Evolutionary conservation across 2,797 vertebrate genomes (phyloP).

Genomic region (Chromobotia macracanthus): DNA sequence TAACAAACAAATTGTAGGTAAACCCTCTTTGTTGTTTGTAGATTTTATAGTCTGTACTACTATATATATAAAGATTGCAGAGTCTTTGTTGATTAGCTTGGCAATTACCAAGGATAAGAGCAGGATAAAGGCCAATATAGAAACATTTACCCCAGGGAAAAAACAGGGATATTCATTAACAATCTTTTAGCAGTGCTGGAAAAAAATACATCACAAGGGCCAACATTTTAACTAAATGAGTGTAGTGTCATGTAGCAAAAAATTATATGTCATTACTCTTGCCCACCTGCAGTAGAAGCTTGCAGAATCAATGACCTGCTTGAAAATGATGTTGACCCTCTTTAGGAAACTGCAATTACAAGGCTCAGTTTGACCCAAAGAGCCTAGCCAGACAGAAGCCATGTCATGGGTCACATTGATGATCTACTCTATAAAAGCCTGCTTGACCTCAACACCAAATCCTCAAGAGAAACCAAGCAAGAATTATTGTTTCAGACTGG

Average conservation of each 20-base stretch:
- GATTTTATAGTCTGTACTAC: too few species aligned
- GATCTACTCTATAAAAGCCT: slow-evolving; percentile 66
- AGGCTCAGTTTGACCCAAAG: slow-evolving; percentile 63
- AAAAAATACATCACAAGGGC: not conserved
- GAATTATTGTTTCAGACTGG: slow-evolving; percentile 61
- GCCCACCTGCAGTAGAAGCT: slow-evolving; percentile 55
- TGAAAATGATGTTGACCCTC: slow-evolving; percentile 76
- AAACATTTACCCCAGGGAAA: too few species aligned
- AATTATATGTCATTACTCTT: slow-evolving; percentile 47
- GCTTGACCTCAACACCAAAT: slow-evolving; percentile 63
- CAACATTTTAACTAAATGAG: slow-evolving; percentile 7
- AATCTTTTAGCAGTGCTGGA: too few species aligned
- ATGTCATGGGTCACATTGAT: slow-evolving; percentile 63
- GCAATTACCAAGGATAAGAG: too few species aligned
- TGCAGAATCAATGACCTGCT: slow-evolving; percentile 61
- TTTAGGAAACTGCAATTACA: slow-evolving; percentile 68
- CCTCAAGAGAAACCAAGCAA: slow-evolving; percentile 56
- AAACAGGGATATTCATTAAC: too few species aligned
- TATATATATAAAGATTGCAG: too few species aligned
- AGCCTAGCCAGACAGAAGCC: slow-evolving; percentile 57
- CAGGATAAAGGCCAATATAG: too few species aligned
- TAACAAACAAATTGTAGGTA: too few species aligned
- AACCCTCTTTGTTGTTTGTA: too few species aligned
- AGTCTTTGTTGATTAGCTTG: too few species aligned
- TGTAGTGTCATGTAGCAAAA: slow-evolving; percentile 6